phyloP scores from a whole-genome alignment of 2,888 invertebrate genomes.

The Sylvicola cinctus region DNA sequence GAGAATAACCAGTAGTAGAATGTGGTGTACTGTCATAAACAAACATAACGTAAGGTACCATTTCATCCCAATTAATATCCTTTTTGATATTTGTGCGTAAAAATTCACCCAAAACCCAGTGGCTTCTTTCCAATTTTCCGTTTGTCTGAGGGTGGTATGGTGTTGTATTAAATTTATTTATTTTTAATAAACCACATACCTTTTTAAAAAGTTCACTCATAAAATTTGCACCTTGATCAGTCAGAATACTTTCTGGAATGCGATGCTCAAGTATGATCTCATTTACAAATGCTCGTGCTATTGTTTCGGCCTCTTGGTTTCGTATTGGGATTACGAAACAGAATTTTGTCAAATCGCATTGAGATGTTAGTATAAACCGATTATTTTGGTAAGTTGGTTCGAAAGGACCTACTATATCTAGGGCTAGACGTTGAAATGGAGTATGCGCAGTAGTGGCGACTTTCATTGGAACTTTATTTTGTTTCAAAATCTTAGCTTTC shows the following conservation, averaged over 20 bases:
- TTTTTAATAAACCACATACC: constrained; percentile 12
- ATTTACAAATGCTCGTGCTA: constrained; percentile 11
- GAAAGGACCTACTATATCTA: constrained; percentile 17
- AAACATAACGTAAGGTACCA: constrained; percentile 13
- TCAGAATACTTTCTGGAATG: neutral
- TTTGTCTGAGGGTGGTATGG: constrained; percentile 15
- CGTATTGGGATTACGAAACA: constrained; percentile 13
- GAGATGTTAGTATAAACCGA: constrained; percentile 15
- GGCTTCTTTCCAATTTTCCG: constrained; percentile 14
- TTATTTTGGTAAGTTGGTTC: constrained; percentile 12
- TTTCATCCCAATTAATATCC: constrained; percentile 15
- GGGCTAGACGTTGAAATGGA: constrained; percentile 12
- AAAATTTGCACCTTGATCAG: constrained; percentile 1
- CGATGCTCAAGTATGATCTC: constrained; percentile 9
- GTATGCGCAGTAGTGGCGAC: constrained; percentile 12
- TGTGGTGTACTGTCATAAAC: constrained; percentile 10
- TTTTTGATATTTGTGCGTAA: constrained; percentile 13
- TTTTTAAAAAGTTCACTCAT: constrained; percentile 11
- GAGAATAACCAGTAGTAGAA: too few species aligned
- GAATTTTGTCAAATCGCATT: constrained; percentile 17
- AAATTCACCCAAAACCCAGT: constrained; percentile 14
- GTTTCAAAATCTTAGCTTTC: constrained; percentile 12
- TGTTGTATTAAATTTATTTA: constrained; percentile 12
- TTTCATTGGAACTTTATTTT: constrained; percentile 13
- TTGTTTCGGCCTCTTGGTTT: constrained; percentile 13